These are phyloP conservation scores for Macropus fuliginosus DNA, from an alignment of 2,797 vertebrate genomes.

Conservation along the genomic window DNA sequence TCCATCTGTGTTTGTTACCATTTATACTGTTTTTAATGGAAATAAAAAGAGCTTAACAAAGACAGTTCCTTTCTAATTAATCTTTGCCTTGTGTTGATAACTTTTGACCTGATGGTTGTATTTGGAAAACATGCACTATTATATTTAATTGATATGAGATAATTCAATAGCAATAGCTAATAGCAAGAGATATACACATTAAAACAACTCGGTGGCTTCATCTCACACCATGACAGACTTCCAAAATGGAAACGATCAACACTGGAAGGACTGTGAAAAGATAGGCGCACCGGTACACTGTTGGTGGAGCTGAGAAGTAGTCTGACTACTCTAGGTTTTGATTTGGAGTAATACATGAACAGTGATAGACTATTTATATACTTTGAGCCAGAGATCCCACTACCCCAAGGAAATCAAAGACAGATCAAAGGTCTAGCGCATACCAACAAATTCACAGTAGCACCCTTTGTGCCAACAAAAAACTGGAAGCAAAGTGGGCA, in stretches of 20 bases:
- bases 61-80: constrained; percentile 5
- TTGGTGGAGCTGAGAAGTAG: neutral
- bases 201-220: neutral
- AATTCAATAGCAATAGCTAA: constrained; percentile 4
- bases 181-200: neutral
- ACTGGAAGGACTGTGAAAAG: neutral
- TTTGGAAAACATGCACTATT: constrained; percentile 40
- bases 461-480: neutral
- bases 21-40: neutral
- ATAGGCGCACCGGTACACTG: neutral
- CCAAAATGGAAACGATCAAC: neutral
- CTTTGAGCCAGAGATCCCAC: neutral
- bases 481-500: neutral
- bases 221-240: neutral
- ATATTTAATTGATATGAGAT: neutral
- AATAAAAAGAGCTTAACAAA: neutral
- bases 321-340: neutral
- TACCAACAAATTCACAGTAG: neutral
- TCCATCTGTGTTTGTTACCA: neutral
- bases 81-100: constrained; percentile 6
- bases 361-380: neutral
- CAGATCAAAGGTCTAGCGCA: neutral
- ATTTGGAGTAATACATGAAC: neutral
- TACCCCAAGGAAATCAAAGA: neutral
- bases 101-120: constrained; percentile 20